These are phyloP conservation scores for Numenius phaeopus DNA, from an alignment of 2,797 vertebrate genomes.

Conservation along the genomic window DNA sequence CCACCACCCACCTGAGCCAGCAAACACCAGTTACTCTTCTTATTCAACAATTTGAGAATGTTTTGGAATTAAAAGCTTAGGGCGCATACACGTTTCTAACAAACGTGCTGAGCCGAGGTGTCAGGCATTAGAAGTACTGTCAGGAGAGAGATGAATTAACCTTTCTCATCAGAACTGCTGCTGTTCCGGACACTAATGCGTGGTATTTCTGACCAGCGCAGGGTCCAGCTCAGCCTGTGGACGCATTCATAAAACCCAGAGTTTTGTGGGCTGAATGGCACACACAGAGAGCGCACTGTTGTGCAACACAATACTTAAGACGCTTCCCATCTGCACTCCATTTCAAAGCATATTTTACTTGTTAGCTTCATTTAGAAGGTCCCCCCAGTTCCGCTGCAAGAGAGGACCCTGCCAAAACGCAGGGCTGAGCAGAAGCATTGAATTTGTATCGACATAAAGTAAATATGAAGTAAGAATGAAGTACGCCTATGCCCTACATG, in stretches of 20 bases:
- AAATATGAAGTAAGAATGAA: background rate
- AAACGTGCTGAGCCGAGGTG: background rate
- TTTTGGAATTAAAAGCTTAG: background rate
- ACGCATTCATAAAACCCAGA: background rate
- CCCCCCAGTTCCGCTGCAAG: constrained; percentile 9
- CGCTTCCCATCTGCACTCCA: constrained; percentile 55
- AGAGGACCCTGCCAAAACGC: constrained; percentile 30
- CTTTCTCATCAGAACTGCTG: background rate
- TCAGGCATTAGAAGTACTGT: background rate
- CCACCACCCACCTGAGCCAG: background rate
- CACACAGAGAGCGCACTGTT: background rate
- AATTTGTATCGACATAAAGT: background rate
- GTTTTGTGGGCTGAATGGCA: background rate
- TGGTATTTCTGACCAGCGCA: background rate
- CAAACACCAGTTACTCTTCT: background rate
- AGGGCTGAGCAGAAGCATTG: constrained; percentile 4
- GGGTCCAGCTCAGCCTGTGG: background rate
- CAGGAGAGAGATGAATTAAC: background rate
- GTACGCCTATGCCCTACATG: background rate
- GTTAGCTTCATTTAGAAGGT: constrained; percentile 58
- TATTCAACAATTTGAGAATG: background rate
- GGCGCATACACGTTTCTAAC: background rate
- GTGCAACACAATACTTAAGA: constrained; percentile 56
- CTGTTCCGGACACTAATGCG: background rate
- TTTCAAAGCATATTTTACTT: constrained; percentile 71